These are phyloP conservation scores for Saccopteryx leptura DNA, from an alignment of 2,113 vertebrate species.

Conservation along the genomic window DNA sequence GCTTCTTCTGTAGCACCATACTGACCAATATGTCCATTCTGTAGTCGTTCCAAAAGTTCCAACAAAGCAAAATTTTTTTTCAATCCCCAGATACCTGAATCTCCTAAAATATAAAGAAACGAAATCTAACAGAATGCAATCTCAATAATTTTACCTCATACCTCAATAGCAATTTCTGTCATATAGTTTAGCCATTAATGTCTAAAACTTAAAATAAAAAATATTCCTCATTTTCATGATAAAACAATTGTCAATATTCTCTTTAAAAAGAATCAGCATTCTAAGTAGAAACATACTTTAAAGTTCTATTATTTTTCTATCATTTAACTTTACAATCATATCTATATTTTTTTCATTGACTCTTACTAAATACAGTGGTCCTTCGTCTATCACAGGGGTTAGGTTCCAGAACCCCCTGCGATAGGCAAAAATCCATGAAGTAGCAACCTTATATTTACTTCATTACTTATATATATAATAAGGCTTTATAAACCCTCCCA, in stretches of 20 bases:
- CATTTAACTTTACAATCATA: slow-evolving; percentile 36
- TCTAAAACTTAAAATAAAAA: slow-evolving; percentile 41
- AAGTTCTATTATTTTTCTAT: slow-evolving; percentile 49
- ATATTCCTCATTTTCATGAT: background rate
- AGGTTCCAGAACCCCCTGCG: no score
- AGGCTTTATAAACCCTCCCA: no score
- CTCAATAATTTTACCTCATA: slow-evolving; percentile 31
- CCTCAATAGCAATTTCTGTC: background rate
- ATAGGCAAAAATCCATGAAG: no score
- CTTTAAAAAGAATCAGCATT: slow-evolving; percentile 17
- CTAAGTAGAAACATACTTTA: slow-evolving; percentile 57
- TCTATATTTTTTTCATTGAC: slow-evolving; percentile 9
- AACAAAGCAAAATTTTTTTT: slow-evolving; percentile 99
- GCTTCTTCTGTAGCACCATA: slow-evolving; percentile 94
- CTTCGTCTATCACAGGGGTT: no score
- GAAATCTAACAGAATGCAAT: slow-evolving; percentile 63
- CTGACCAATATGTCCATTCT: slow-evolving; percentile 96
- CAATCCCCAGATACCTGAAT: slow-evolving; percentile 98
- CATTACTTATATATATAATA: no score
- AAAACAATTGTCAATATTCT: slow-evolving; percentile 23
- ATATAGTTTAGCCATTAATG: slow-evolving; percentile 29
- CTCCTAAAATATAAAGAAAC: slow-evolving; percentile 89
- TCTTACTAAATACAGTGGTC: background rate
- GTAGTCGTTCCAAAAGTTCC: slow-evolving; percentile 97
- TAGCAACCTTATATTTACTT: no score